Evolutionary conservation across 2,113 vertebrate species (phyloP).

Genomic region (Natator depressus): DNA sequence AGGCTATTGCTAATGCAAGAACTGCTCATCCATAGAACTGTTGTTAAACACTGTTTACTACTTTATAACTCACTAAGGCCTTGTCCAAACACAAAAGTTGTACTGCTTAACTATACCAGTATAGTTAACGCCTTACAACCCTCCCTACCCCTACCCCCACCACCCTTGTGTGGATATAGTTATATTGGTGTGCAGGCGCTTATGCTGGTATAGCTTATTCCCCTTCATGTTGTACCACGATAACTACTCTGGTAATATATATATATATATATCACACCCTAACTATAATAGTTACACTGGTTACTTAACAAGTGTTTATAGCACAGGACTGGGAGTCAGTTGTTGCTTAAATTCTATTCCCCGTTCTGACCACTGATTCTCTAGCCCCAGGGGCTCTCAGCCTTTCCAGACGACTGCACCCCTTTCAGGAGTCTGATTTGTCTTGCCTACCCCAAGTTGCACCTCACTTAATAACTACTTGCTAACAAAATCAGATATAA

Average conservation of each 20-base stretch:
- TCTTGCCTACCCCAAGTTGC: no score
- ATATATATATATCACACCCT: neutral
- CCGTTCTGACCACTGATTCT: neutral
- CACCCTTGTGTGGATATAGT: neutral
- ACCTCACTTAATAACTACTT: no score
- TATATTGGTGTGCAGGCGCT: neutral
- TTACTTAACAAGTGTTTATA: neutral
- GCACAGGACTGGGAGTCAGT: neutral
- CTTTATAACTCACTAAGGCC: neutral
- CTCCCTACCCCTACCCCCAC: neutral
- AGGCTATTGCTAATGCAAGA: constrained; percentile 33
- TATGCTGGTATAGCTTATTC: neutral
- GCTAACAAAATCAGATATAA: no score
- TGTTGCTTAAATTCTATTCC: neutral
- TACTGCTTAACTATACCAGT: neutral
- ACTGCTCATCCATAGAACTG: neutral
- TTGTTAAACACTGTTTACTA: neutral
- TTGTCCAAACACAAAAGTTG: neutral
- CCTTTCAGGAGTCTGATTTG: no score
- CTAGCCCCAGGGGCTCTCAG: no score
- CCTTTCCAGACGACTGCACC: no score
- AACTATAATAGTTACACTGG: neutral
- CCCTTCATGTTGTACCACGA: neutral
- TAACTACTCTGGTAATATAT: neutral
- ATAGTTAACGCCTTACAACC: neutral